phyloP scores from a whole-genome alignment of 2,888 invertebrate genomes.

The Drosophila subquinaria region DNA sequence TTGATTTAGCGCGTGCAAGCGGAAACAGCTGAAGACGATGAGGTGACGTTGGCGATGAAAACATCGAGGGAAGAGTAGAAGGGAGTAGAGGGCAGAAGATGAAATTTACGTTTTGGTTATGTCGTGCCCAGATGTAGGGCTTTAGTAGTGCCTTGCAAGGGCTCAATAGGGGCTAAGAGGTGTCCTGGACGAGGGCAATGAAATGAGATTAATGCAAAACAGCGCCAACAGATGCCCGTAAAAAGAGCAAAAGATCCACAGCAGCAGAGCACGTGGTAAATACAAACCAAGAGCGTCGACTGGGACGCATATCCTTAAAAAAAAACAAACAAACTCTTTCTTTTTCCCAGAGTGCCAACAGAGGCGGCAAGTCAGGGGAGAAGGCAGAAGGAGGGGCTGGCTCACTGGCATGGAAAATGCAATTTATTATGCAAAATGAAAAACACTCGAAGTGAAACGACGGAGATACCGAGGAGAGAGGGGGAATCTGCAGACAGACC shows the following conservation, averaged over 20 bases:
- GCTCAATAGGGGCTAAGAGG: slow-evolving; percentile 13
- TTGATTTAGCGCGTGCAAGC: slow-evolving; percentile 82
- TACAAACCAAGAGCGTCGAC: slow-evolving; percentile 36
- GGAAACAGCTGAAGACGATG: slow-evolving; percentile 62
- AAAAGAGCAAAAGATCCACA: slow-evolving; percentile 43
- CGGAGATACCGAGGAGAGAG: not conserved
- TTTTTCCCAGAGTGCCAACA: not conserved
- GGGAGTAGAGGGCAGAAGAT: slow-evolving; percentile 7
- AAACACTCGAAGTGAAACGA: slow-evolving; percentile 61
- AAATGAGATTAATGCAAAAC: slow-evolving; percentile 81
- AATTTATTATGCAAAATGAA: slow-evolving; percentile 83
- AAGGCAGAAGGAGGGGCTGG: slow-evolving; percentile 13
- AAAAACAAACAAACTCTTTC: not conserved
- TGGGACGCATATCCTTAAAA: slow-evolving; percentile 21
- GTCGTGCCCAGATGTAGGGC: slow-evolving; percentile 55
- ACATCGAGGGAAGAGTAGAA: not conserved
- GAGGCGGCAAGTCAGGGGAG: not conserved
- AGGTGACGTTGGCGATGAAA: slow-evolving; percentile 16
- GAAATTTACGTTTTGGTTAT: slow-evolving; percentile 16
- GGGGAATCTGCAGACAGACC: slow-evolving; percentile 53
- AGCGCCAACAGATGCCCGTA: slow-evolving; percentile 57
- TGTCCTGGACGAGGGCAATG: slow-evolving; percentile 59
- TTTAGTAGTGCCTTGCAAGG: slow-evolving; percentile 18
- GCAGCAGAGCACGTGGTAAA: slow-evolving; percentile 63
- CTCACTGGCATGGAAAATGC: slow-evolving; percentile 80